phyloP scores from a whole-genome alignment of 2,113 vertebrate species.

The Nothoprocta pentlandii region DNA sequence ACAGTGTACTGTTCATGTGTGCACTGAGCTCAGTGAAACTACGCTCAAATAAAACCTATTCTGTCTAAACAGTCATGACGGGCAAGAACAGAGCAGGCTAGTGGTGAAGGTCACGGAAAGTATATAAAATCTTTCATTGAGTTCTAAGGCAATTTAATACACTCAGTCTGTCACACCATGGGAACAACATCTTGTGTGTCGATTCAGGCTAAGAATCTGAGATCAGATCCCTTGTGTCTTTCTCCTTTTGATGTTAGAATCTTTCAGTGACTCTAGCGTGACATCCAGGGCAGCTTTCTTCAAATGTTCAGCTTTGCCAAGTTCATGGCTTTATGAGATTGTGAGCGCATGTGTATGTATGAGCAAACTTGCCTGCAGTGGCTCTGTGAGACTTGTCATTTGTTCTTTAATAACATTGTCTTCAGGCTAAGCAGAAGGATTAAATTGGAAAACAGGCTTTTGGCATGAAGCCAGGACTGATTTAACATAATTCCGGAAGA shows the following conservation, averaged over 20 bases:
- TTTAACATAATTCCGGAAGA: neutral
- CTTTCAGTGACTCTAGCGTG: neutral
- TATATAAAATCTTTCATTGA: accelerated
- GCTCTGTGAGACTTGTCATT: neutral
- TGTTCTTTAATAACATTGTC: neutral
- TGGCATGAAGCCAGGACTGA: neutral
- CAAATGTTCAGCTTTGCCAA: neutral
- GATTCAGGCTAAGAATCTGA: neutral
- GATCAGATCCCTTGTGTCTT: neutral
- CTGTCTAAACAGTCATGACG: accelerated
- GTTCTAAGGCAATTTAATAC: neutral
- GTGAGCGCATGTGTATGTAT: accelerated
- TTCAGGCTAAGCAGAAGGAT: neutral
- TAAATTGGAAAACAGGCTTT: neutral
- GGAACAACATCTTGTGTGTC: neutral
- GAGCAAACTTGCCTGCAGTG: neutral
- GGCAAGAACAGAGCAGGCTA: accelerated
- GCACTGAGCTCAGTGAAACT: neutral
- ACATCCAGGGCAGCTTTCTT: neutral
- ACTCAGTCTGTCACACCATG: neutral
- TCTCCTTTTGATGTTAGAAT: neutral
- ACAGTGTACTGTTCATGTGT: neutral
- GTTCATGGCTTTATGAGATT: neutral
- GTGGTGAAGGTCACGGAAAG: neutral
- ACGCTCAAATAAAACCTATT: neutral